These are phyloP conservation scores for Platichthys flesus DNA, from an alignment of 2,113 vertebrate species.

Conservation along the genomic window DNA sequence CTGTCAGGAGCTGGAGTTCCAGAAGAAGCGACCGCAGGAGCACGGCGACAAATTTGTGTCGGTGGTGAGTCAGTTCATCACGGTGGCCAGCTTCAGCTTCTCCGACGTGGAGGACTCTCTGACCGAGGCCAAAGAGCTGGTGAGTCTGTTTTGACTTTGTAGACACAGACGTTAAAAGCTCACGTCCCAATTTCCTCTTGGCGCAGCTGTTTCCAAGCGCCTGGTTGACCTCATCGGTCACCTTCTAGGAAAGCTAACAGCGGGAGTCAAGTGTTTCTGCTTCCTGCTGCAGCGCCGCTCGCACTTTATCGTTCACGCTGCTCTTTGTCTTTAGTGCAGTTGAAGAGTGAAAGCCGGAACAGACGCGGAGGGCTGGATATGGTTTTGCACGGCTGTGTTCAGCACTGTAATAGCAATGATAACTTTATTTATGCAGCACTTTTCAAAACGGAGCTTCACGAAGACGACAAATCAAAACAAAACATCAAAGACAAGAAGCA, in stretches of 20 bases:
- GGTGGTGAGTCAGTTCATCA: slow-evolving; percentile 98
- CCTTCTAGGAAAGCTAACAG: slow-evolving; percentile 55
- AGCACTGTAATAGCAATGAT: not conserved
- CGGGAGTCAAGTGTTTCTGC: slow-evolving; percentile 45
- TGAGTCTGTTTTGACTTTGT: slow-evolving; percentile 69
- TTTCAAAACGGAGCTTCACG: not conserved
- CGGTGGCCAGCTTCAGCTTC: slow-evolving; percentile 97
- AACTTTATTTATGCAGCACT: not conserved
- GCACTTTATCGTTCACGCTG: slow-evolving; percentile 34
- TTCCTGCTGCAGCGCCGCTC: slow-evolving; percentile 50
- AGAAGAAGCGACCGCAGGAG: slow-evolving; percentile 88
- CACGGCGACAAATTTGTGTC: slow-evolving; percentile 95
- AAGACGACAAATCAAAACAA: too few species aligned
- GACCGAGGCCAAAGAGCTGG: slow-evolving; percentile 94
- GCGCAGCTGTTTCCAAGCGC: slow-evolving; percentile 48
- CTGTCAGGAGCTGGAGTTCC: slow-evolving; percentile 92
- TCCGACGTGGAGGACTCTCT: slow-evolving; percentile 97
- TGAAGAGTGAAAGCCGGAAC: slow-evolving; percentile 29
- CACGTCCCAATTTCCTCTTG: slow-evolving; percentile 35
- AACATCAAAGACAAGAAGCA: too few species aligned
- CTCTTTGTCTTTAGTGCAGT: slow-evolving; percentile 20
- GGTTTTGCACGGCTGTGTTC: slow-evolving; percentile 18
- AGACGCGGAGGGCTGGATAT: slow-evolving; percentile 5
- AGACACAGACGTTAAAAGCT: slow-evolving; percentile 18
- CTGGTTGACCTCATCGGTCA: slow-evolving; percentile 40